phyloP scores from a whole-genome alignment of 92 coral and sea anemone genomes.

The Metridium senile region DNA sequence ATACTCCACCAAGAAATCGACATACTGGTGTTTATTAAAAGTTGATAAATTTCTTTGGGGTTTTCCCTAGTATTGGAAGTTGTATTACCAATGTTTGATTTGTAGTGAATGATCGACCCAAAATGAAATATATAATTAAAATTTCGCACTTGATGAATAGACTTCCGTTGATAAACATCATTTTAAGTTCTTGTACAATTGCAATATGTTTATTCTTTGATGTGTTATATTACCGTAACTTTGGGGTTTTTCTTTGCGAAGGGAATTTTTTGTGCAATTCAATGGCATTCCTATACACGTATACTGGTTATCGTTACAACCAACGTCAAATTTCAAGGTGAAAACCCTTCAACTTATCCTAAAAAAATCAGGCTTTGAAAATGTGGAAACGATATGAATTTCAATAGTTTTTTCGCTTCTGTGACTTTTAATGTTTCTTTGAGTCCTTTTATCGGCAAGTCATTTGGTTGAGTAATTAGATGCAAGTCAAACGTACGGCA shows the following conservation, averaged over 20 bases:
- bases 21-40: background rate
- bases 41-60: slow-evolving; percentile 32
- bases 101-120: background rate
- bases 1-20: background rate
- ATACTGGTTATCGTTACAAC: slow-evolving; percentile 5
- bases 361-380: no score
- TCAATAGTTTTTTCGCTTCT: background rate
- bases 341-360: no score
- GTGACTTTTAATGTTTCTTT: background rate
- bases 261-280: slow-evolving; percentile 9
- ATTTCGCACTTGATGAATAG: slow-evolving; percentile 17
- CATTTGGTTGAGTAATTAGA: slow-evolving; percentile 14
- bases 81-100: background rate
- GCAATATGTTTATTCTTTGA: background rate
- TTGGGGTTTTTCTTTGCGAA: background rate
- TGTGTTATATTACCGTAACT: background rate
- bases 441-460: background rate
- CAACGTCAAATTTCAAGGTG: background rate
- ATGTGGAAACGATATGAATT: no score
- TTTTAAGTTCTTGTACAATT: slow-evolving; percentile 10
- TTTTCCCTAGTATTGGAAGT: slow-evolving; percentile 19
- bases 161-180: slow-evolving; percentile 2
- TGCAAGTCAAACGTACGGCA: slow-evolving; percentile 11
- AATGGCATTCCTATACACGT: slow-evolving; percentile 68
- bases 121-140: slow-evolving; percentile 17